phyloP scores from a whole-genome alignment of 2,797 vertebrate genomes.

The Dipus sagitta region DNA sequence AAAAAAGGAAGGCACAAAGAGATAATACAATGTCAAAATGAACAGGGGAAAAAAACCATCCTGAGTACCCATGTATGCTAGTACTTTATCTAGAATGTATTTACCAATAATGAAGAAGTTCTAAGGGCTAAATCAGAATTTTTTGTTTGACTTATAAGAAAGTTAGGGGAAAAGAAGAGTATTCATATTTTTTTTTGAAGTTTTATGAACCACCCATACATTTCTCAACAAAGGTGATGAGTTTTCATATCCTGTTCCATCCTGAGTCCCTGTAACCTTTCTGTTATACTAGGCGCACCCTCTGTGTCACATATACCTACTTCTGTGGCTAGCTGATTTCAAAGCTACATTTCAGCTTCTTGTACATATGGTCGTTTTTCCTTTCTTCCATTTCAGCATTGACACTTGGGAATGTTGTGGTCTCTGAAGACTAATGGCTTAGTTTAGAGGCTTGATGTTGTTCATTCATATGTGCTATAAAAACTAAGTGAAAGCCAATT shows the following conservation, averaged over 20 bases:
- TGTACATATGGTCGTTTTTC: constrained; percentile 46
- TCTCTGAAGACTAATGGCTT: constrained; percentile 65
- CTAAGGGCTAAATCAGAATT: constrained; percentile 38
- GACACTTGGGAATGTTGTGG: constrained; percentile 34
- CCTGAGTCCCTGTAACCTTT: constrained; percentile 4
- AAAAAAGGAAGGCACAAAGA: constrained; percentile 38
- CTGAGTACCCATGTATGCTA: neutral
- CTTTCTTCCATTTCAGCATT: constrained; percentile 18
- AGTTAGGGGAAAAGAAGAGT: constrained; percentile 40
- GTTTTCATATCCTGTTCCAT: constrained; percentile 26
- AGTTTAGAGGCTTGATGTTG: constrained; percentile 13
- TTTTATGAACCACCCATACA: constrained; percentile 19
- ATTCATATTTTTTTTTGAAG: neutral
- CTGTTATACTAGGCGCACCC: constrained; percentile 19
- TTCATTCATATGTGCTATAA: constrained; percentile 11
- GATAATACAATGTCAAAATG: constrained; percentile 1
- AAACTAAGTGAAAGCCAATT: constrained; percentile 63
- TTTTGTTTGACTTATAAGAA: constrained; percentile 36
- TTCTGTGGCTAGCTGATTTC: constrained; percentile 22
- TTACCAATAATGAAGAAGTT: constrained; percentile 31
- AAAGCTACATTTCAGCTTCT: constrained; percentile 51
- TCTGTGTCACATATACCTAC: constrained; percentile 10
- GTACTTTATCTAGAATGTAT: neutral
- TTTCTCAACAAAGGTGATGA: constrained; percentile 38
- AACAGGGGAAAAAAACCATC: constrained; percentile 20